These are phyloP conservation scores for Montipora foliosa DNA, from an alignment of 64 coral and sea anemone species.

Conservation along the genomic window DNA sequence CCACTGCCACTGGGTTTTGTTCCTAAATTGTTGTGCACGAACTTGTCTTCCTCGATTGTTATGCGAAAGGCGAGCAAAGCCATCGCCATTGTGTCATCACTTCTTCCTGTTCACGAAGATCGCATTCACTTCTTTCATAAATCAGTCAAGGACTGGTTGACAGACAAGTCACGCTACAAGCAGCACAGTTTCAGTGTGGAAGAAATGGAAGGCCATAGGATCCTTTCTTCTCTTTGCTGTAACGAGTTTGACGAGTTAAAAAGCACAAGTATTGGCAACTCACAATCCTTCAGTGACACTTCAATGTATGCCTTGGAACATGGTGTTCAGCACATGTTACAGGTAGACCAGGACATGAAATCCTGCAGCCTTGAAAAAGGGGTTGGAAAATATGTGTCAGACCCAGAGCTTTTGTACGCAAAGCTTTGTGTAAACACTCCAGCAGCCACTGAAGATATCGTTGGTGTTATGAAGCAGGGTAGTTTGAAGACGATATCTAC, in stretches of 20 bases:
- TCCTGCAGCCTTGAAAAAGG: neutral
- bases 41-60: neutral
- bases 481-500: neutral
- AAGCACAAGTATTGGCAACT: neutral
- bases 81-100: neutral
- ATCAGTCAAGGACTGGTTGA: constrained; percentile 28
- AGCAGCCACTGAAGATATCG: neutral
- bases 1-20: neutral
- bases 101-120: constrained; percentile 12
- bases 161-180: neutral
- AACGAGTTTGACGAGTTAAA: neutral
- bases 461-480: neutral
- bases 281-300: neutral
- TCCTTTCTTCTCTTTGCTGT: constrained; percentile 6
- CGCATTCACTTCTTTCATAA: constrained; percentile 18
- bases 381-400: neutral
- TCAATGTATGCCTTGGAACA: constrained; percentile 2
- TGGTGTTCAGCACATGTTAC: neutral
- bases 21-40: neutral
- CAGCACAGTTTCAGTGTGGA: neutral
- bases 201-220: neutral
- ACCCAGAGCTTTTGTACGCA: constrained; percentile 23
- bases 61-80: neutral
- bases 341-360: neutral
- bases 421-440: neutral